Conservation (phyloP, 1,140 invertebrate genomes). For the Drosophila kepulauana region DNA sequence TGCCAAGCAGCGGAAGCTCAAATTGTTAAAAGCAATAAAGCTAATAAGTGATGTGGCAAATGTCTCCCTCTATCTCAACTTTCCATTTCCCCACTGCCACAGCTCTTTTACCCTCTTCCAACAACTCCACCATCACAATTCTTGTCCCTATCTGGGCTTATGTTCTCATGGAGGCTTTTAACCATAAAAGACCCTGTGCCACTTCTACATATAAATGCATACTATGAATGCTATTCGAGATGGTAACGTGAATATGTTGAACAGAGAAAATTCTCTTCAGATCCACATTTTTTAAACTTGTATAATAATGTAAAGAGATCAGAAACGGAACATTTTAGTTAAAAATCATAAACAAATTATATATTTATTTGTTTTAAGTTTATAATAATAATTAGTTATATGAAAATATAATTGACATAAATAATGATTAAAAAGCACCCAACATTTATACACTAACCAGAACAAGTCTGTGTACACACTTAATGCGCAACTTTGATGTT, state of each 20-base stretch:
- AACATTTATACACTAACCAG: no score
- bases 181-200: neutral
- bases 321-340: no score
- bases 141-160: constrained; percentile 6
- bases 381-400: no score
- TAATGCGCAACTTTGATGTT: no score
- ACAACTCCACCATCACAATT: neutral
- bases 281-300: neutral
- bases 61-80: constrained; percentile 10
- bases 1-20: constrained; percentile 78
- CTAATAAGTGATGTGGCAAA: constrained; percentile 82
- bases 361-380: no score
- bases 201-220: neutral
- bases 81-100: neutral
- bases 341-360: no score
- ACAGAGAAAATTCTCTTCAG: neutral
- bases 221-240: constrained; percentile 7
- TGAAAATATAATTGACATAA: no score
- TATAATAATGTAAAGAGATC: no score
- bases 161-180: constrained; percentile 2
- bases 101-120: neutral
- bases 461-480: no score
- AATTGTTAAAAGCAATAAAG: constrained; percentile 83
- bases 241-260: constrained; percentile 16
- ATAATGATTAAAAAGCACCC: no score